Evolutionary conservation across 35 echinoderm and acorn worm species (phyloP), one percentile per base, ranked within the genome.

Genomic region (Hemicentrotus pulcherrimus): DNA sequence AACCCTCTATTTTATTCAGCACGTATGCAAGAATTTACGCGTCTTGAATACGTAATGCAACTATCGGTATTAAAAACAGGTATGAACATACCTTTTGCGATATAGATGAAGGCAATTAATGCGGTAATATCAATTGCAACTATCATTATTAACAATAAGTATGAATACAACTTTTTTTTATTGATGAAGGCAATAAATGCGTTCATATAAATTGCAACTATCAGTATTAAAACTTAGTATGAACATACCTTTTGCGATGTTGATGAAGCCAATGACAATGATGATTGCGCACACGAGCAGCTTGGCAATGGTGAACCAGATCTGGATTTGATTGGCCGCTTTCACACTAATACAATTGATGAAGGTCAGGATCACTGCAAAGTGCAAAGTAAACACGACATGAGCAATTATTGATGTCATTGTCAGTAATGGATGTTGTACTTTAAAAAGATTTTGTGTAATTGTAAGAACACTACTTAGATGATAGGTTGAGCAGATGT

Each of bases 291-390:
- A 71, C n/a, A 94, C 94, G 10, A 96, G 94, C 7, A 95, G 94
- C 59, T 96, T 96, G 19, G 96, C 96, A 28, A 94, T 94, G 1
- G 96, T 96, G 89, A 96, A 96, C 31, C 95, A 85, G 91, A 95
- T 96, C 65, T 96, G 96, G n/a, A 96, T 59, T 19, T 92, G 46
- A 95, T 94, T 96, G 71, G 96, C 96, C n/a, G 50, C 94, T 85
- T 95, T 96, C 14, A 96, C 96, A 46, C 96, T 96, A 59, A 46
- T 92, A 28, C 47, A 92, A 46, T 96, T 96, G 31, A 96, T 95
- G 60, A 92, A 88, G 45, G 96, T 94, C 60, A 96, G 94, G 22
- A 92, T 16, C 61, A 96, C 96, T 96, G 96, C 0, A 58, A 41
- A n/a, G 65, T 96, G 94, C 2, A 58, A 41, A 6, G 65, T 78